phyloP scores from a whole-genome alignment of 1,140 invertebrate genomes.

The Harpegnathos saltator region DNA sequence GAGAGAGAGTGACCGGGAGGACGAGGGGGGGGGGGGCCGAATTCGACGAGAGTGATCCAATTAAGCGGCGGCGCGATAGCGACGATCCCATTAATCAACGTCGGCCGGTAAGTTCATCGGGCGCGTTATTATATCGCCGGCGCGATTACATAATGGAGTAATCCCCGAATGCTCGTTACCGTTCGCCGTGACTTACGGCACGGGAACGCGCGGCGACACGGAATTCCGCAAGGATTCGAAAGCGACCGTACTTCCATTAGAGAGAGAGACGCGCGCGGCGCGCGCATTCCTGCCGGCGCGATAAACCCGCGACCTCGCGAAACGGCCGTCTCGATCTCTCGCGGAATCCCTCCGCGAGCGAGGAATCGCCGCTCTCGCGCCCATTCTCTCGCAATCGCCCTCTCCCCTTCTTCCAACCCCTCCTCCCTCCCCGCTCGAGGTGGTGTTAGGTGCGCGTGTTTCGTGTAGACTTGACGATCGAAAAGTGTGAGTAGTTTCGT shows the following conservation, averaged over 20 bases:
- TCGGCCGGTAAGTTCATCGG: conserved; percentile 26
- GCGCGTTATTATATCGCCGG: neutral
- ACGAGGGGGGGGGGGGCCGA: too few relatives aligned
- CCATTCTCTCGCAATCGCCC: too few relatives aligned
- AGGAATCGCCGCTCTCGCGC: conserved; percentile 4
- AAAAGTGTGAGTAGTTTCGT: too few relatives aligned
- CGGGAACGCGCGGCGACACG: conserved; percentile 39
- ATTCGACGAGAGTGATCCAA: neutral
- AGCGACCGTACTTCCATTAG: conserved; percentile 57
- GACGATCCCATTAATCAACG: neutral
- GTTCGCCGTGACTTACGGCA: conserved; percentile 9
- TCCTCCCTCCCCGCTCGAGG: too few relatives aligned
- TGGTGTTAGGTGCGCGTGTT: too few relatives aligned
- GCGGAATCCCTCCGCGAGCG: too few relatives aligned
- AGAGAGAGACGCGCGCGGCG: conserved; percentile 45
- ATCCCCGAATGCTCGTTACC: conserved; percentile 19
- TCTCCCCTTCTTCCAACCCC: too few relatives aligned
- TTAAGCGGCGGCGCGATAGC: neutral
- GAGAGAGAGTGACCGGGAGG: too few relatives aligned
- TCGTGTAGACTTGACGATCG: too few relatives aligned
- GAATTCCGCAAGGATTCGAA: conserved; percentile 57
- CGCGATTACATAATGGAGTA: conserved; percentile 35
- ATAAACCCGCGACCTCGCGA: conserved; percentile 60
- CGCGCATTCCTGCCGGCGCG: conserved; percentile 56
- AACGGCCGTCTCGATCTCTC: conserved; percentile 52